phyloP scores from a whole-genome alignment of 2,888 invertebrate species.

The Hydroisotoma schaefferi region DNA sequence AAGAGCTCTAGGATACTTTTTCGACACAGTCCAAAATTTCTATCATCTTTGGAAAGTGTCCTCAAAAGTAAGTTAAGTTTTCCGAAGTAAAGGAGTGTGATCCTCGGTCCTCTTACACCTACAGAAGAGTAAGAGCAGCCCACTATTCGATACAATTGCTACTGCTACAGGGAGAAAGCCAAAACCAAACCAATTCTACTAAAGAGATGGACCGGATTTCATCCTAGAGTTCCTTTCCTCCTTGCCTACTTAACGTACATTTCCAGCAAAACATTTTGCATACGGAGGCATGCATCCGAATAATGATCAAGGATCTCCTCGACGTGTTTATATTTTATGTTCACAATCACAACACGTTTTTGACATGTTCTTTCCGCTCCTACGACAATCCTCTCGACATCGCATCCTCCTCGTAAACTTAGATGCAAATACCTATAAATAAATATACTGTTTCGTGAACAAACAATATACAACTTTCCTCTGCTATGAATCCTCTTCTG shows the following conservation, averaged over 20 bases:
- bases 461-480: too few species aligned
- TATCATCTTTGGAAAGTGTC: too few species aligned
- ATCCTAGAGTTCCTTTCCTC: constrained; percentile 5
- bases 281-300: constrained; percentile 44
- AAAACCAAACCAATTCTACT: background rate
- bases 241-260: background rate
- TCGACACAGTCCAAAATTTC: too few species aligned
- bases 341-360: constrained; percentile 43
- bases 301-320: constrained; percentile 46
- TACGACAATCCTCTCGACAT: constrained; percentile 10
- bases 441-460: too few species aligned
- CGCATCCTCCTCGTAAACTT: too few species aligned
- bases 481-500: too few species aligned
- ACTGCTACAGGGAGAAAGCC: background rate
- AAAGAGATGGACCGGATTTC: constrained; percentile 1
- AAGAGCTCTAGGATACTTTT: too few species aligned
- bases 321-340: constrained; percentile 46
- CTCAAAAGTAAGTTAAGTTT: too few species aligned
- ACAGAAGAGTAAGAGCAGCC: too few species aligned
- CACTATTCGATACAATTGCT: background rate
- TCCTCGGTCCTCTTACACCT: too few species aligned
- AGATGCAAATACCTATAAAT: too few species aligned
- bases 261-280: constrained; percentile 28
- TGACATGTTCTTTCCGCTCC: constrained; percentile 41
- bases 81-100: too few species aligned